Percentiles rank a stretch among this genome's conserved stretches.
Conservation (phyloP, 2,888 invertebrate species). For the Stegana nigrithorax region DNA sequence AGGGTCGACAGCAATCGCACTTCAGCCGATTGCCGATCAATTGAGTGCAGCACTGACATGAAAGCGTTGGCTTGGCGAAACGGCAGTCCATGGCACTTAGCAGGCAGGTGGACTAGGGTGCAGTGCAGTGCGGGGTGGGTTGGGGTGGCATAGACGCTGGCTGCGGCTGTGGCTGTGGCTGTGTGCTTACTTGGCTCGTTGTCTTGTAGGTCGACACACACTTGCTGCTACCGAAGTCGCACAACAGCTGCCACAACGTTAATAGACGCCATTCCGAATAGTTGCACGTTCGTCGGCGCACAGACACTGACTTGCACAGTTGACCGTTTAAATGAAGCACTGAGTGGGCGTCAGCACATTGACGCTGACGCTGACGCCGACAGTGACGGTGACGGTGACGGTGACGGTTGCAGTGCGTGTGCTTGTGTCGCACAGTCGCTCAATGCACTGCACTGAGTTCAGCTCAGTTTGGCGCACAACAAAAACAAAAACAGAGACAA, state of each 20-base stretch:
- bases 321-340: slow-evolving; percentile 18
- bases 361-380: slow-evolving; percentile 19
- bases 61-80: too few relatives aligned
- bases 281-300: slow-evolving; percentile 45
- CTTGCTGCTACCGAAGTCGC: slow-evolving; percentile 5
- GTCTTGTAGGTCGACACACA: too few relatives aligned
- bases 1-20: neutral
- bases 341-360: slow-evolving; percentile 39
- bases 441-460: too few relatives aligned
- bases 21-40: slow-evolving; percentile 4
- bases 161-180: neutral
- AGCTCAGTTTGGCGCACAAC: too few relatives aligned
- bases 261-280: slow-evolving; percentile 50
- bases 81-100: too few relatives aligned
- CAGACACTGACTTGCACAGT: neutral
- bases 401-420: slow-evolving; percentile 27
- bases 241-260: slow-evolving; percentile 25
- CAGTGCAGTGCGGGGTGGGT: too few relatives aligned
- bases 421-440: too few relatives aligned
- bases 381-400: neutral
- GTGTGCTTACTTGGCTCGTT: neutral
- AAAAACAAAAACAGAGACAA: slow-evolving; percentile 3
- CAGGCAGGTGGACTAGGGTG: too few relatives aligned
- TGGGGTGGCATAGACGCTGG: neutral
- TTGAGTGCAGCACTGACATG: slow-evolving; percentile 4